Evolutionary conservation across 1,140 invertebrate genomes (phyloP).

Genomic region (Neoseiulus cucumeris): DNA sequence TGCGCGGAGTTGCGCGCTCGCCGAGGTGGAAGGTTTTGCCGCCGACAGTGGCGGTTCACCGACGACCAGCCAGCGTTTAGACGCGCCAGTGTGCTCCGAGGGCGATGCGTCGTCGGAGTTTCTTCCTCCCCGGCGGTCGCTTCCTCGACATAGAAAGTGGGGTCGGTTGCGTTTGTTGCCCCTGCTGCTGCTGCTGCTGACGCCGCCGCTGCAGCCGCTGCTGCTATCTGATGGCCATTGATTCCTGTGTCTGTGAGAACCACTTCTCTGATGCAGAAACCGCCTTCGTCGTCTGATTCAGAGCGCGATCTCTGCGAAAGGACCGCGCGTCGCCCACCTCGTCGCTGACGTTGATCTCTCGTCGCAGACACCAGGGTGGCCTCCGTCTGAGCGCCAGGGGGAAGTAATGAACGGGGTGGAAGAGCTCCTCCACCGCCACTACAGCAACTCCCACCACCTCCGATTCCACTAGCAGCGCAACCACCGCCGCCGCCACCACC

Average conservation of each 20-base stretch:
- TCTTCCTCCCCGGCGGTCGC: neutral
- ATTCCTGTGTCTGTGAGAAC: no score
- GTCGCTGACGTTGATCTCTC: neutral
- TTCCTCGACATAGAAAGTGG: neutral
- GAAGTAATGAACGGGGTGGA: neutral
- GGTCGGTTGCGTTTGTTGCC: neutral
- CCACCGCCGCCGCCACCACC: neutral
- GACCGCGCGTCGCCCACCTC: neutral
- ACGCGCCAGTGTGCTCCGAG: constrained; percentile 4
- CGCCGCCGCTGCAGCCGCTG: neutral
- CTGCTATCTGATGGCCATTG: neutral
- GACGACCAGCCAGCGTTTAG: constrained; percentile 6
- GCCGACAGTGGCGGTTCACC: constrained; percentile 3
- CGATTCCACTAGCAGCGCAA: neutral
- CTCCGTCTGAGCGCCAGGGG: neutral
- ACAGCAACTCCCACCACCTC: neutral
- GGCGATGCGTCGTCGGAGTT: neutral
- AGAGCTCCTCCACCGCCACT: neutral
- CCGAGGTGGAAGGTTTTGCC: neutral
- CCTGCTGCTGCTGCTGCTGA: neutral
- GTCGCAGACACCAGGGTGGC: neutral
- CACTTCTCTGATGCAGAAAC: neutral
- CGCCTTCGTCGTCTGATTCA: constrained; percentile 8
- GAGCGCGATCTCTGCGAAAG: neutral
- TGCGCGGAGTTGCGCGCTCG: neutral